Base-by-base conservation (phyloP, 2,888 invertebrate genomes). In the Antitype chi region DNA sequence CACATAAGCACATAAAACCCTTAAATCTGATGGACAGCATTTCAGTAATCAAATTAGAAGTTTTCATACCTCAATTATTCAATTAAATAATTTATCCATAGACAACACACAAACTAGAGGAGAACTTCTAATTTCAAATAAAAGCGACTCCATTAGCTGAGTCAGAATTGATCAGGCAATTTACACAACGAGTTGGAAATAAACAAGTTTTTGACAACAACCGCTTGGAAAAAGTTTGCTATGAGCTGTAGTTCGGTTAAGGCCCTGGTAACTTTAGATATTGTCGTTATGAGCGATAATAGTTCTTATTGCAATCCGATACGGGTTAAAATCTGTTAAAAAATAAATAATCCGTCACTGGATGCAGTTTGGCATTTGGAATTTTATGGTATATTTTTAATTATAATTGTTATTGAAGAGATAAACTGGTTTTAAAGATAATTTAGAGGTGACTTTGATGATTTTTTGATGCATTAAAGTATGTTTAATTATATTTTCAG, bases 61-160 rank as follows among this genome's bases (percentile, higher is more conserved):
- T 70, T 84, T 84, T 78, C 57, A 79, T 57, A 71, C 72, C 49
- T 62, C 64, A 81, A 81, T 69, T 81, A 81, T 85, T 74, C 57
- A 85, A 57, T 81, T 74, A 57, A 85, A 66, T 28, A 47, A 69
- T 57, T 53, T 67, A 63, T 66, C 71, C 59, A 77, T 62, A 28
- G 70, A 67, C 66, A 69, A 82, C 69, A 76, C 53, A 82, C 17
- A 69, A 69, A 75, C 70, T 70, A 76, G 47, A 70, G 15, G 32
- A 25, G 62, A 85, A 85, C 20, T 82, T 72, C 60, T 49, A 60
- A 82, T 72, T 76, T 82, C 59, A 70, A 82, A 82, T 72, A 85
- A 76, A 76, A 85, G 83, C 62, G 59, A 38, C 60, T 69, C 83
- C 72, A 85, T 82, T 82, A 82, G 60, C n/a, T 20, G 28, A 76